A percentile compares a stretch with the other conserved stretches of the same genome.
These are phyloP conservation scores for Erynnis tages DNA, from an alignment of 2,888 invertebrate species.

Conservation along the genomic window DNA sequence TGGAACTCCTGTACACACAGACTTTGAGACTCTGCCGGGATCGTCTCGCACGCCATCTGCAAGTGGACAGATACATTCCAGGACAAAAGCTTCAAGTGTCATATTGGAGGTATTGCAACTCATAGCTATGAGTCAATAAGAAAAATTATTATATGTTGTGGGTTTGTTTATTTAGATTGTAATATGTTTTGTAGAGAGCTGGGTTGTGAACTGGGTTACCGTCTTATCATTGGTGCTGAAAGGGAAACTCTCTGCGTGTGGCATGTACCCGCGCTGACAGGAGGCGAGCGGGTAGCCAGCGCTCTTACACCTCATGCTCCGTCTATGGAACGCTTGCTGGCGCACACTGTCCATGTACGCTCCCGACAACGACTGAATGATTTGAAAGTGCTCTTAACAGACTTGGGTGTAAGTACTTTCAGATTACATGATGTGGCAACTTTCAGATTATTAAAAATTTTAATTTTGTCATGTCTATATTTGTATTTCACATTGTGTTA, in stretches of 20 bases:
- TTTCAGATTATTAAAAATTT: no score
- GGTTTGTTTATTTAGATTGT: background rate
- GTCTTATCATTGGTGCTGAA: constrained; percentile 94
- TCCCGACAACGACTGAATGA: constrained; percentile 92
- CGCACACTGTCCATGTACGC: constrained; percentile 97
- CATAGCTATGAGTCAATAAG: no score
- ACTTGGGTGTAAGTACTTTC: constrained; percentile 71
- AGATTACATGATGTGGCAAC: background rate
- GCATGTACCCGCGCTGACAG: constrained; percentile 83
- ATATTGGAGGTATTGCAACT: constrained; percentile 98
- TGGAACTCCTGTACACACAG: constrained; percentile 94
- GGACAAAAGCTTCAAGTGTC: constrained; percentile 95
- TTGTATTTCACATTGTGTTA: no score
- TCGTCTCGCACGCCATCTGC: constrained; percentile 92
- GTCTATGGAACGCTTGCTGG: constrained; percentile 96
- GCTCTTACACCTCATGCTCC: constrained; percentile 94
- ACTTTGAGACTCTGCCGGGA: constrained; percentile 93
- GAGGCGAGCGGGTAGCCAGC: constrained; percentile 80
- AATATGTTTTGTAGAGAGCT: constrained; percentile 77
- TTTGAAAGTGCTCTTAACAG: constrained; percentile 88
- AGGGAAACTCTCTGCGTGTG: constrained; percentile 69
- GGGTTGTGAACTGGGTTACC: constrained; percentile 93
- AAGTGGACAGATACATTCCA: constrained; percentile 94
- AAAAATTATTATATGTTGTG: background rate
- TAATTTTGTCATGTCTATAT: no score